Percentiles rank a stretch among this genome's conserved stretches.
Evolutionary conservation across 2,888 invertebrate genomes (phyloP).

Genomic region (Tipula unca): DNA sequence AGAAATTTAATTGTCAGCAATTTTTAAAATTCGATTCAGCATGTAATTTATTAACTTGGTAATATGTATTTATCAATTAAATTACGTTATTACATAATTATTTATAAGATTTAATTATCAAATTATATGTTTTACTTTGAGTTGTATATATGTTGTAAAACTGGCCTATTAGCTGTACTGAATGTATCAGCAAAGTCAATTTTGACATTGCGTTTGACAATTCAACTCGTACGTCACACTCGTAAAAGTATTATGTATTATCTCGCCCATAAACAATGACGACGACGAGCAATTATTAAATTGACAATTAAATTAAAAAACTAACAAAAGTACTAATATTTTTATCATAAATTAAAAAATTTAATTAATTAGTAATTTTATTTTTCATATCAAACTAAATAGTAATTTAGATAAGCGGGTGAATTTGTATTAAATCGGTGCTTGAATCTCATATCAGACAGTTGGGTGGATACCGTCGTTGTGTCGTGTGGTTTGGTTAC

Average conservation of each 20-base stretch:
- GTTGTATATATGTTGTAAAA: too few relatives aligned
- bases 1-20: too few relatives aligned
- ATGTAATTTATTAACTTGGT: too few relatives aligned
- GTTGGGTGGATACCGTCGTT: too few relatives aligned
- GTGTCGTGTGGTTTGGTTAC: too few relatives aligned
- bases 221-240: neutral
- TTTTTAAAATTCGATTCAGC: too few relatives aligned
- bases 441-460: too few relatives aligned
- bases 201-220: neutral
- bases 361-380: neutral
- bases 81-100: too few relatives aligned
- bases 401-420: neutral
- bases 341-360: neutral
- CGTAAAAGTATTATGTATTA: neutral
- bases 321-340: neutral
- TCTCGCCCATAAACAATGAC: neutral
- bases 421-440: neutral
- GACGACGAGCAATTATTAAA: neutral
- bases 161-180: too few relatives aligned
- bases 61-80: too few relatives aligned
- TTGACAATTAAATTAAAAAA: neutral
- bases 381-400: neutral
- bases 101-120: too few relatives aligned
- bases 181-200: neutral
- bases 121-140: too few relatives aligned